Percentiles rank a stretch among this genome's conserved stretches.
Evolutionary conservation across 2,888 invertebrate genomes (phyloP).

Genomic region (Noctua comes): DNA sequence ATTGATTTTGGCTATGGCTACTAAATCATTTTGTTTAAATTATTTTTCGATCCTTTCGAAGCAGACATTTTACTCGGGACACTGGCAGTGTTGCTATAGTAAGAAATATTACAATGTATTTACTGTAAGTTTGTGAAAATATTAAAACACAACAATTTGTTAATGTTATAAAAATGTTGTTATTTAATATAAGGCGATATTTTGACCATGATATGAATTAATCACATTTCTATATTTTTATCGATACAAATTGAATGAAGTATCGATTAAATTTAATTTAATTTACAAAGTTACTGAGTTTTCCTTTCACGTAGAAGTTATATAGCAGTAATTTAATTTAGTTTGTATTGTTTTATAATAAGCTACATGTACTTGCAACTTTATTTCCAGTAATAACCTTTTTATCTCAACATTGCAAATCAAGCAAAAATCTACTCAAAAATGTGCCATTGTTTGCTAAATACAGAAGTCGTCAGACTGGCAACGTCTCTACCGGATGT

Average conservation of each 20-base stretch:
- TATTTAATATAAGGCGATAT: not conserved
- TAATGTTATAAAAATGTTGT: not conserved
- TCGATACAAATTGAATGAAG: not conserved
- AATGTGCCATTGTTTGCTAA: conserved; percentile 82
- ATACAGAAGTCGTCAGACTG: conserved; percentile 89
- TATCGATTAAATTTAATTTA: not conserved
- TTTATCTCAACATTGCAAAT: conserved; percentile 33
- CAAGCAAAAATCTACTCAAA: conserved; percentile 53
- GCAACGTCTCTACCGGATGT: conserved; percentile 85
- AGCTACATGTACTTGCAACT: not conserved
- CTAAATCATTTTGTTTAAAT: conserved; percentile 81
- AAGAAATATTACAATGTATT: conserved; percentile 16
- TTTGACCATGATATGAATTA: not conserved
- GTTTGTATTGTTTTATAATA: not conserved
- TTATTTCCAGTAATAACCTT: conserved; percentile 18
- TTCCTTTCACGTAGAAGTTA: not conserved
- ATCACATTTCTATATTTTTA: not conserved
- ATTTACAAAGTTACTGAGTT: not conserved
- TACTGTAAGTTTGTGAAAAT: conserved; percentile 4
- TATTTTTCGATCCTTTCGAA: conserved; percentile 83
- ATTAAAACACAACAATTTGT: not conserved
- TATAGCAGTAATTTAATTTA: not conserved
- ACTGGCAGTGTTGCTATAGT: conserved; percentile 72
- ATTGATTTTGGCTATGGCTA: conserved; percentile 76
- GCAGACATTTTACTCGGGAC: conserved; percentile 88